These are phyloP conservation scores for Malacosoma neustria DNA, from an alignment of 2,888 invertebrate genomes.

Conservation along the genomic window DNA sequence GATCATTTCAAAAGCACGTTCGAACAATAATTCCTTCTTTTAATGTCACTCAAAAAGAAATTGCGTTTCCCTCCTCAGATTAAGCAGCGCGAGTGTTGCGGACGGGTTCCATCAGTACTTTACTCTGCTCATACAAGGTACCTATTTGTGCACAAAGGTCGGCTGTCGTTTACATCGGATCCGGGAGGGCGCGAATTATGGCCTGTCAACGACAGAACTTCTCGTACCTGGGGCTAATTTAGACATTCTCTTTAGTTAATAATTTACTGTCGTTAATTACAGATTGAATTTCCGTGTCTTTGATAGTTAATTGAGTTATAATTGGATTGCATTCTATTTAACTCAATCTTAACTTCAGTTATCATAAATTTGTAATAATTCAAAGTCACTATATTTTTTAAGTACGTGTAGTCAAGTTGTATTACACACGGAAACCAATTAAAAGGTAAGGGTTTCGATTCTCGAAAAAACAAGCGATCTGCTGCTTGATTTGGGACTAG, in stretches of 20 bases:
- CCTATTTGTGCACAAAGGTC: slow-evolving; percentile 61
- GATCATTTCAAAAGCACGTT: too few relatives aligned
- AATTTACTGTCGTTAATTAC: slow-evolving; percentile 2
- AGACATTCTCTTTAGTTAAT: slow-evolving; percentile 18
- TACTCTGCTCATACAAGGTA: slow-evolving; percentile 29
- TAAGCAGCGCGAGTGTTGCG: slow-evolving; percentile 32
- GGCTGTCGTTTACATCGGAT: slow-evolving; percentile 42
- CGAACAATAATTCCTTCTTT: slow-evolving; percentile 29
- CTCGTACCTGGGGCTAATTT: slow-evolving; percentile 29
- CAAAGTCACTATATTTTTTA: too few relatives aligned
- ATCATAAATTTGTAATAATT: too few relatives aligned
- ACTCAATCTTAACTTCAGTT: too few relatives aligned
- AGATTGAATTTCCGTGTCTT: background rate
- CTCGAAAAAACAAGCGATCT: too few relatives aligned
- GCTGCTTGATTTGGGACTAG: too few relatives aligned
- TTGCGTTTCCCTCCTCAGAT: slow-evolving; percentile 46
- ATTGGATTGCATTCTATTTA: too few relatives aligned
- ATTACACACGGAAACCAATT: too few relatives aligned
- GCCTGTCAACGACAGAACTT: slow-evolving; percentile 49
- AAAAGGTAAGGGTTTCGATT: too few relatives aligned
- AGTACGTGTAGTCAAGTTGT: too few relatives aligned
- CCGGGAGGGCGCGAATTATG: slow-evolving; percentile 50
- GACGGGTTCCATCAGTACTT: slow-evolving; percentile 31
- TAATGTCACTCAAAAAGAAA: slow-evolving; percentile 54
- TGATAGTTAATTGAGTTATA: background rate